phyloP scores from a whole-genome alignment of 2,888 invertebrate genomes.

The Drosophila kanekoi region DNA sequence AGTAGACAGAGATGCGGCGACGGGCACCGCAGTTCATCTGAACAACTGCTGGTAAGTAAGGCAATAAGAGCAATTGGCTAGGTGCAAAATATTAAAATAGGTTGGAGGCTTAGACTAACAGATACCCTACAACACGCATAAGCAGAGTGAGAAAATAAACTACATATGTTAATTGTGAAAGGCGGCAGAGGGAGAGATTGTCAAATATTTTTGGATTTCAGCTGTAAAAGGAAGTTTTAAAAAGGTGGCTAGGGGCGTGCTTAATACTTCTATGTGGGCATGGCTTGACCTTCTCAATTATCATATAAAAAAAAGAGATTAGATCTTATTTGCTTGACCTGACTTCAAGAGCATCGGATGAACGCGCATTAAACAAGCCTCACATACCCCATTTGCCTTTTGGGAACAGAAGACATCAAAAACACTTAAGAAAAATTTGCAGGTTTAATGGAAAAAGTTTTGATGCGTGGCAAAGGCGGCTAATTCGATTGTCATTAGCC shows the following conservation, averaged over 20 bases:
- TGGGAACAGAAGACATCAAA: slow-evolving; percentile 9
- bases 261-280: too few relatives aligned
- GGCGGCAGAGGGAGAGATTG: too few relatives aligned
- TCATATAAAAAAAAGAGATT: too few relatives aligned
- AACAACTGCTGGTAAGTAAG: slow-evolving; percentile 33
- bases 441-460: slow-evolving; percentile 78
- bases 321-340: not conserved
- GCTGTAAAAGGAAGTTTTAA: too few relatives aligned
- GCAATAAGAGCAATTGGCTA: slow-evolving; percentile 46
- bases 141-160: too few relatives aligned
- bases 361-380: not conserved
- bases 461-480: slow-evolving; percentile 59
- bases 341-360: not conserved
- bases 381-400: not conserved
- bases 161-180: not conserved
- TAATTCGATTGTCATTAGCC: slow-evolving; percentile 79
- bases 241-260: too few relatives aligned
- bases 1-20: too few relatives aligned
- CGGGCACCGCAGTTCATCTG: slow-evolving; percentile 32
- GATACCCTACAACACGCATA: not conserved
- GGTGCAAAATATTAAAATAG: slow-evolving; percentile 27
- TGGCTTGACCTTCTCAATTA: too few relatives aligned
- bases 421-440: slow-evolving; percentile 34
- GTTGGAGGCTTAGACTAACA: not conserved
- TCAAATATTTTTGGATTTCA: too few relatives aligned